phyloP scores from a whole-genome alignment of 92 coral and sea anemone species.

The Epizoanthus fatuus region DNA sequence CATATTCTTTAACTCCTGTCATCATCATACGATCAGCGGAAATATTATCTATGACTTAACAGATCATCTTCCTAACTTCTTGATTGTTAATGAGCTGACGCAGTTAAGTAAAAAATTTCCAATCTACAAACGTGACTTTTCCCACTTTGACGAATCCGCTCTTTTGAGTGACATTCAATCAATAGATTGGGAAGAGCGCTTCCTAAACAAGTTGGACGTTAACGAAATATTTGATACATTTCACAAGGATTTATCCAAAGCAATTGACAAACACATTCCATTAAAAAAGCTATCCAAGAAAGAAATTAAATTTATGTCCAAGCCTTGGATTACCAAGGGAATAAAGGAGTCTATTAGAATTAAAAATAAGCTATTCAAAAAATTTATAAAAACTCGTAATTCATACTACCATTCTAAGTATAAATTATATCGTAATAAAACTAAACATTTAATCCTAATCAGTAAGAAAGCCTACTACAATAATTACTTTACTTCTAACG shows the following conservation, averaged over 20 bases:
- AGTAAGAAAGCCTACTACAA: conserved; percentile 39
- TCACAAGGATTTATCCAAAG: not conserved
- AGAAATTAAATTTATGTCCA: conserved; percentile 46
- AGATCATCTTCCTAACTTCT: too few relatives aligned
- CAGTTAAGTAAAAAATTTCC: too few relatives aligned
- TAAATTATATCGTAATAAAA: conserved; percentile 44
- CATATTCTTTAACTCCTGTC: too few relatives aligned
- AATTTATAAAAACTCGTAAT: conserved; percentile 23
- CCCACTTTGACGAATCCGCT: too few relatives aligned
- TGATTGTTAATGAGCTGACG: too few relatives aligned
- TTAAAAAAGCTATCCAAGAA: conserved; percentile 34
- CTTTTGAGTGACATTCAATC: too few relatives aligned
- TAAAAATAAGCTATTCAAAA: conserved; percentile 43
- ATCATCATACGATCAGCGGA: too few relatives aligned
- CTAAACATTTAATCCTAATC: conserved; percentile 29
- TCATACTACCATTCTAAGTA: conserved; percentile 25
- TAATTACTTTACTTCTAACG: conserved; percentile 33
- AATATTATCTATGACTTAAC: too few relatives aligned
- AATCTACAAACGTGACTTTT: too few relatives aligned
- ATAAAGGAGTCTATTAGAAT: conserved; percentile 51
- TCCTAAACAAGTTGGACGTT: not conserved
- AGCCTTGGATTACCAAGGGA: conserved; percentile 70
- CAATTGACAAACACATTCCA: conserved; percentile 51
- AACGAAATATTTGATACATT: conserved; percentile 33
- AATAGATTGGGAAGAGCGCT: too few relatives aligned